Evolutionary conservation across 2,888 invertebrate species (phyloP), one percentile per base, ranked within the genome.

Genomic region (Orthosia gothica): DNA sequence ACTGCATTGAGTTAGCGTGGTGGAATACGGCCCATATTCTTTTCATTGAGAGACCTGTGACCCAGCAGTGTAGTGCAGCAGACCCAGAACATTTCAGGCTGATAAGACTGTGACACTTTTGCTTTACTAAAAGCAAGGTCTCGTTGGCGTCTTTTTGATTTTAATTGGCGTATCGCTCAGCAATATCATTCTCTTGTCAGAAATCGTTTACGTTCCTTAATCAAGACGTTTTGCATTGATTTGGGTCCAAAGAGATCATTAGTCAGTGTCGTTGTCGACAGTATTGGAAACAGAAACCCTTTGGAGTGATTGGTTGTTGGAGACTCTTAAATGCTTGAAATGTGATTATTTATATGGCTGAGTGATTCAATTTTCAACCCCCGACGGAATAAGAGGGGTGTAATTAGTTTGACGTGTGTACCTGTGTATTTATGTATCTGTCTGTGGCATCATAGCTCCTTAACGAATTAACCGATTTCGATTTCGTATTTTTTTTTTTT

Each of bases 191-290:
- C 62, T 45, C 26, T 54, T 62, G 57, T 62, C 65, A 58, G 64
- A 61, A 75, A 76, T 81, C 62, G 61, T 65, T 81, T 55, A 68
- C 49, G 58, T 59, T 62, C 57, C 64, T 81, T 82, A 67, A 73
- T 75, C 74, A 73, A 73, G 68, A 84, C 66, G 45, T 63, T 75
- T 55, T 54, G 49, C 57, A 69, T 74, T 64, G 73, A 80, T 54
- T 47, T 47, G 59, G 32, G 52, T 62, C 67, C 80, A 66, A 15
- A 16, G 16, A 50, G 18, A 15, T 63, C 74, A 65, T 84, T 85
- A 74, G 50, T 84, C 85, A 82, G 67, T 40, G 83, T 79, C 83
- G 13, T 2, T 32, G 63, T 26, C 49, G 85, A 74, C 76, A 79
- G 61, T 20, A 32, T 59, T 73, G 26, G 20, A 78, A 70, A 69